A percentile compares a stretch with the other conserved stretches of the same genome.
Conservation (phyloP, 2,113 vertebrate species). For the Triplophysa dalaica region DNA sequence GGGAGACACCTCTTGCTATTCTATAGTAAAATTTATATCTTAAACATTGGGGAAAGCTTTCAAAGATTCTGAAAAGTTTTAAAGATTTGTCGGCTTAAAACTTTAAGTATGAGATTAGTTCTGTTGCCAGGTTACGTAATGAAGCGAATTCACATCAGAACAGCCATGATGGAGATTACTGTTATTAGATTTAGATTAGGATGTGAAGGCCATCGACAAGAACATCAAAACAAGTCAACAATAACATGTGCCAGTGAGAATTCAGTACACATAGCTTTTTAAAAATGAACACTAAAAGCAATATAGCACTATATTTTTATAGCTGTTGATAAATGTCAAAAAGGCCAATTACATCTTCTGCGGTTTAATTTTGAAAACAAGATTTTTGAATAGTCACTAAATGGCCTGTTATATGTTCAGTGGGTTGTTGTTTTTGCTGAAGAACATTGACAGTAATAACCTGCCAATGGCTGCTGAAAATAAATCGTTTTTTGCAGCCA, state of each 20-base stretch:
- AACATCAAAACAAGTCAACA: too few relatives aligned
- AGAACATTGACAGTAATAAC: background rate
- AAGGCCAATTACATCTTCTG: too few relatives aligned
- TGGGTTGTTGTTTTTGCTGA: too few relatives aligned
- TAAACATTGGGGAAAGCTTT: background rate
- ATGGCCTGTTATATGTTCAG: too few relatives aligned
- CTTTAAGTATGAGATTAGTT: slow-evolving; percentile 10
- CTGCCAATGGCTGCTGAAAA: background rate
- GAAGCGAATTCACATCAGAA: background rate
- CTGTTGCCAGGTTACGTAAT: slow-evolving; percentile 16
- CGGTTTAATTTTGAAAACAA: too few relatives aligned
- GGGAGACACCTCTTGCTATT: background rate
- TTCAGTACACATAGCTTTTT: too few relatives aligned
- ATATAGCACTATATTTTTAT: too few relatives aligned
- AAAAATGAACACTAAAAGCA: too few relatives aligned
- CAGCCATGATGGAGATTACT: background rate
- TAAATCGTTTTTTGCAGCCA: background rate
- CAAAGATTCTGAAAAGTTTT: slow-evolving; percentile 5
- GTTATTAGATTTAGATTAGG: background rate
- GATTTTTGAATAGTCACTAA: too few relatives aligned
- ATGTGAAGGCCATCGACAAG: background rate
- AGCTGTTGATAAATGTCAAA: too few relatives aligned
- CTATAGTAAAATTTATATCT: background rate
- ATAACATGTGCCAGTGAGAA: too few relatives aligned
- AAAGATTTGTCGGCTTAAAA: slow-evolving; percentile 12